These are phyloP conservation scores for Zenarchopterus dispar DNA, from an alignment of 2,797 vertebrate species.

Conservation along the genomic window DNA sequence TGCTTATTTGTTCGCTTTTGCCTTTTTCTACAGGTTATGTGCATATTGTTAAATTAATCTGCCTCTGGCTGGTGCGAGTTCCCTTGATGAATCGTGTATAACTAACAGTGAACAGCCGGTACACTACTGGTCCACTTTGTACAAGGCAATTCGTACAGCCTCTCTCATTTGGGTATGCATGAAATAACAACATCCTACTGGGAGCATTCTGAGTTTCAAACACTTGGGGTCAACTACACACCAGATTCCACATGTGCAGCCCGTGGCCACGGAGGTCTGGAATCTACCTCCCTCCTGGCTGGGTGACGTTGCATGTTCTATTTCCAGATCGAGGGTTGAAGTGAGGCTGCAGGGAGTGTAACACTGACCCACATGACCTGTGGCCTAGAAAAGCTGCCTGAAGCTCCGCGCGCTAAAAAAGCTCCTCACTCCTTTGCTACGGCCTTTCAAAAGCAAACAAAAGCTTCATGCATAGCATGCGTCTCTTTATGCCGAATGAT, in stretches of 20 bases:
- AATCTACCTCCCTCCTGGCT: constrained; percentile 75
- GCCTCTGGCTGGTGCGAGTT: constrained; percentile 58
- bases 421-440: constrained; percentile 73
- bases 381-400: constrained; percentile 83
- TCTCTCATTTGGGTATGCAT: constrained; percentile 77
- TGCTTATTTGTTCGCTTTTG: constrained; percentile 62
- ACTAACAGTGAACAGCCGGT: constrained; percentile 51
- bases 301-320: constrained; percentile 83
- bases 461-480: constrained; percentile 58
- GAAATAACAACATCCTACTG: constrained; percentile 76
- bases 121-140: constrained; percentile 58
- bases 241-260: constrained; percentile 78
- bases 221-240: constrained; percentile 76
- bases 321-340: constrained; percentile 83
- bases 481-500: constrained; percentile 78
- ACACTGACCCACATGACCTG: constrained; percentile 83
- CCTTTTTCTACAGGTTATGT: constrained; percentile 60
- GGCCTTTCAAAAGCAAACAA: constrained; percentile 67
- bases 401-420: constrained; percentile 61
- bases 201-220: constrained; percentile 75
- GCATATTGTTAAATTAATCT: constrained; percentile 64
- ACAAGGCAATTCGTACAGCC: constrained; percentile 62
- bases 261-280: constrained; percentile 73
- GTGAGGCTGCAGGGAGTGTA: constrained; percentile 83
- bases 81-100: constrained; percentile 71